Percentiles rank a stretch among this genome's conserved stretches.
Conservation (phyloP, 2,113 vertebrate species). For the Caretta caretta region DNA sequence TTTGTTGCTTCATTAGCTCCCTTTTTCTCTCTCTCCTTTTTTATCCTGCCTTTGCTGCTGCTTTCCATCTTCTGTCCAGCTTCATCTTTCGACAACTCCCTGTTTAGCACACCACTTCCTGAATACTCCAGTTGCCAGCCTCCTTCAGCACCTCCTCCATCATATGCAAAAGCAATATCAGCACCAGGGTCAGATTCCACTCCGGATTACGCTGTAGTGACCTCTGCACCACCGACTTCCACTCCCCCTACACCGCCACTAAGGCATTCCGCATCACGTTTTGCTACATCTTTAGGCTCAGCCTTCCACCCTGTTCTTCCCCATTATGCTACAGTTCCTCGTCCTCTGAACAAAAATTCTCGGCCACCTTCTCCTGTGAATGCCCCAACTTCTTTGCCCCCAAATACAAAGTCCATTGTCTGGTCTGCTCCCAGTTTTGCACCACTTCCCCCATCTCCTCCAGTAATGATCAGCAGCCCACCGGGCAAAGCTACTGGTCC, state of each 20-base stretch:
- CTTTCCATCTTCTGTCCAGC: constrained; percentile 82
- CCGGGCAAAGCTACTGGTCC: constrained; percentile 94
- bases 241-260: constrained; percentile 95
- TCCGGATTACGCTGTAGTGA: constrained; percentile 84
- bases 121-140: constrained; percentile 89
- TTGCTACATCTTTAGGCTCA: constrained; percentile 95
- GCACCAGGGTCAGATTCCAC: constrained; percentile 85
- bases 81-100: constrained; percentile 94
- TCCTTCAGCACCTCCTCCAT: constrained; percentile 86
- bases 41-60: constrained; percentile 86
- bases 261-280: constrained; percentile 94
- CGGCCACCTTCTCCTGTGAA: constrained; percentile 84
- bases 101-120: constrained; percentile 88
- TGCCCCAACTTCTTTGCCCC: constrained; percentile 77
- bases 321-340: constrained; percentile 94
- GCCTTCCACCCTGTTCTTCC: constrained; percentile 98
- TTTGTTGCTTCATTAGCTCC: constrained; percentile 92
- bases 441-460: constrained; percentile 94
- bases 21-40: constrained; percentile 89
- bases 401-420: constrained; percentile 84
- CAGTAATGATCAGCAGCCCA: constrained; percentile 97
- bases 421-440: constrained; percentile 91
- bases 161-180: constrained; percentile 87
- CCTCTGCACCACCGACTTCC: constrained; percentile 82
- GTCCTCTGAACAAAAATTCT: constrained; percentile 87